phyloP scores from a whole-genome alignment of 92 coral and sea anemone genomes.

The Phenganax subtilis region DNA sequence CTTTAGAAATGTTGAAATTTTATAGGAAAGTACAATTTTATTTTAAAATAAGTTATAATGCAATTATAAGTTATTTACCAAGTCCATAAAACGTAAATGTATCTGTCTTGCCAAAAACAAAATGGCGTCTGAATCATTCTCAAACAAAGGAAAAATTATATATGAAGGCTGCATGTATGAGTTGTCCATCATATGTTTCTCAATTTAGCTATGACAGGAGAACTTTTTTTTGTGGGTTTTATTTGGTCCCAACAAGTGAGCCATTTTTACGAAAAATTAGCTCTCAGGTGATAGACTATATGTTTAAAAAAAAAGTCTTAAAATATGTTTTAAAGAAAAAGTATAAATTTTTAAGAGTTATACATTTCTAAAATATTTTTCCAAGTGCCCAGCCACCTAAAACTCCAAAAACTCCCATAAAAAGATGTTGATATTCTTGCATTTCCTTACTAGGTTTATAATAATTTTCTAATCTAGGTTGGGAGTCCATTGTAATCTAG shows the following conservation, averaged over 20 bases:
- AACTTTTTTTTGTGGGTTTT: not conserved
- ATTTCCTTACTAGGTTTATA: too few species aligned
- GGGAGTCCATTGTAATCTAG: too few species aligned
- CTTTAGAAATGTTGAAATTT: not conserved
- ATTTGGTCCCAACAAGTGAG: not conserved
- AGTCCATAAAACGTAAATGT: not conserved
- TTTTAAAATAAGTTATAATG: not conserved
- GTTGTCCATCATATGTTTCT: constrained; percentile 4
- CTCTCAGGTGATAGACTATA: constrained; percentile 12
- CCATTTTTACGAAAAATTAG: not conserved
- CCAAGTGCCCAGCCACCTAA: too few species aligned
- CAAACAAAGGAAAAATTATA: not conserved
- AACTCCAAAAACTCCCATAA: too few species aligned
- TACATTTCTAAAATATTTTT: too few species aligned
- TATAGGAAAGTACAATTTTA: not conserved
- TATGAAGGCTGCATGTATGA: not conserved
- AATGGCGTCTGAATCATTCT: not conserved
- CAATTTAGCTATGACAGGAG: not conserved
- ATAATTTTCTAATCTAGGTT: too few species aligned
- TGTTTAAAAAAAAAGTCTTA: too few species aligned
- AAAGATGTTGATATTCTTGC: too few species aligned
- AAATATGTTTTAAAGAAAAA: too few species aligned
- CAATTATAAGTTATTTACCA: too few species aligned
- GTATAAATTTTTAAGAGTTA: too few species aligned
- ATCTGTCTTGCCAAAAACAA: not conserved